Evolutionary conservation across 2,797 vertebrate genomes (phyloP).

Genomic region (Melanotaenia parkinsoni): DNA sequence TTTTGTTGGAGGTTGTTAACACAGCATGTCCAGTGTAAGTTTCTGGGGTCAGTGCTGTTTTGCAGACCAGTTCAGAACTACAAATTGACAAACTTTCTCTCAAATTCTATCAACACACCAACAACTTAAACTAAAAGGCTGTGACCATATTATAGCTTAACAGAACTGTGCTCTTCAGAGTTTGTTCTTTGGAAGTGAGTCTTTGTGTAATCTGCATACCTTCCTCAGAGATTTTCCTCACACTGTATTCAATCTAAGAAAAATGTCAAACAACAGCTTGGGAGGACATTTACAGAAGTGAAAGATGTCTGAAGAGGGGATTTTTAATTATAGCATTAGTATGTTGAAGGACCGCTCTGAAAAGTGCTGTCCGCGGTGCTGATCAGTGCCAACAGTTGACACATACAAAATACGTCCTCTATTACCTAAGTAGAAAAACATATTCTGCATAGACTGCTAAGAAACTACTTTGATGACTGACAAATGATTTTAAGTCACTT

Average conservation of each 20-base stretch:
- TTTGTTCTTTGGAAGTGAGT: not conserved
- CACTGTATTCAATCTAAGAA: not conserved
- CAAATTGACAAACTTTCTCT: not conserved
- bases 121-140: not conserved
- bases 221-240: slow-evolving; percentile 6
- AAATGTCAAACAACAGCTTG: not conserved
- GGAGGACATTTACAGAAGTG: not conserved
- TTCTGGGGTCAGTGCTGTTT: not conserved
- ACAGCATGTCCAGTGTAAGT: not conserved
- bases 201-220: not conserved
- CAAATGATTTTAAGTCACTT: slow-evolving; percentile 1
- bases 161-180: no score
- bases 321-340: slow-evolving; percentile 27
- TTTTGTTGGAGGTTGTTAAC: slow-evolving; percentile 19
- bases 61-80: not conserved
- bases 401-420: slow-evolving; percentile 5
- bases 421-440: slow-evolving; percentile 13
- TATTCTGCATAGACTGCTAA: not conserved
- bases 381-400: slow-evolving; percentile 53
- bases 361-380: slow-evolving; percentile 78
- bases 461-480: slow-evolving; percentile 6
- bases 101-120: not conserved
- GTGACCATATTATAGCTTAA: no score
- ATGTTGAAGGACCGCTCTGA: slow-evolving; percentile 14
- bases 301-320: not conserved